Evolutionary conservation across 2,888 invertebrate genomes (phyloP), one percentile per base, ranked within the genome.

Genomic region (Standfussiana lucernea): DNA sequence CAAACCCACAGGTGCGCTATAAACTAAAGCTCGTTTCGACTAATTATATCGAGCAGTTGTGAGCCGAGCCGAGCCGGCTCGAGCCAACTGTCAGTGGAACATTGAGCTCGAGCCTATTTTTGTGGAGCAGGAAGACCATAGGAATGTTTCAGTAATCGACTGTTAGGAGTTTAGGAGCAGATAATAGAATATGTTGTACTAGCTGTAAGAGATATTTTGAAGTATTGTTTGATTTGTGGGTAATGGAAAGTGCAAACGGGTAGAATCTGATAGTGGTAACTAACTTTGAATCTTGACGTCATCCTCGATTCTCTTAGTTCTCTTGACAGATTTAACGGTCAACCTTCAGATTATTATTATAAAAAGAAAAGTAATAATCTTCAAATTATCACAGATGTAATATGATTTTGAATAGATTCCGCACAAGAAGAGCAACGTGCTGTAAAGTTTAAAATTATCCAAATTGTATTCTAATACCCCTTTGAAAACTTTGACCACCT

Each of bases 11-110:
- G 79, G 80, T 85, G 82, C 70, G 61, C 80, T 82, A 79, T 85
- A 89, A 87, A 84, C 82, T 75, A 84, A 80, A 76, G 75, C 75
- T 73, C 61, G 83, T 86, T 85, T 87, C 80, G 62, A 82, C 85
- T 89, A 89, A 89, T 89, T 89, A 89, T 84, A 89, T 84, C 84
- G 79, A 69, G 77, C 80, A 81, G 88, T 86, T 84, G 83, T 75
- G 81, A 78, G 42, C 66, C 32, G 81, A 78, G 42, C 66, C 28
- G 69, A 28, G 66, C 32, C 28, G 59, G 67, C 75, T 80, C 64
- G 62, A 80, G 72, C 50, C 75, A 75, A 75, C 42, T 42, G 75
- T 42, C 32, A 69, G 53, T 42, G 24, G 69, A 40, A 13, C 35
- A 21, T 45, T 21, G 66, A 15, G 67, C 50, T 32, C 62, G 35